Percentiles rank a stretch among this genome's conserved stretches.
phyloP scores from a whole-genome alignment of 53 echinoderm and acorn worm species.

The Luidia sarsii region DNA sequence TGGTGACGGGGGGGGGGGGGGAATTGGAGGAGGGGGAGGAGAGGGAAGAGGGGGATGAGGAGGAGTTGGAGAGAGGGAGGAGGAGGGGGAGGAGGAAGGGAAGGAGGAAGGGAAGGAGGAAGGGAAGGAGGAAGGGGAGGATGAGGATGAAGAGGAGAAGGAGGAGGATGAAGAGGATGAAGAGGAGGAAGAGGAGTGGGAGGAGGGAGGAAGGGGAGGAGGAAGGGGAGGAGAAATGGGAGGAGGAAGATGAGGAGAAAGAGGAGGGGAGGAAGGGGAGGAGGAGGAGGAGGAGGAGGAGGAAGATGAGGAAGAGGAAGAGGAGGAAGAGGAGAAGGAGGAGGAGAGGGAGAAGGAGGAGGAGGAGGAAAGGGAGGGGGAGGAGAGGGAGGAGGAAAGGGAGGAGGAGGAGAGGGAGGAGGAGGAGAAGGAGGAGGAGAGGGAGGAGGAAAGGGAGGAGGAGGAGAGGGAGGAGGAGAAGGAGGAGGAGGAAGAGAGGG shows the following conservation, averaged over 20 bases:
- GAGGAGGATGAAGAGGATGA: neutral
- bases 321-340: neutral
- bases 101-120: neutral
- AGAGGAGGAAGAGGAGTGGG: no score
- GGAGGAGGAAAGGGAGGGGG: neutral
- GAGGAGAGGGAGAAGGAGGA: no score
- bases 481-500: neutral
- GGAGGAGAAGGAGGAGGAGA: neutral
- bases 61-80: neutral
- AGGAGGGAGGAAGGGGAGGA: no score
- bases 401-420: neutral
- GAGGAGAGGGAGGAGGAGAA: neutral
- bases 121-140: neutral
- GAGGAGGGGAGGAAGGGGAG: neutral
- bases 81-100: conserved; percentile 9
- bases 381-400: neutral
- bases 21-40: conserved; percentile 5
- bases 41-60: neutral
- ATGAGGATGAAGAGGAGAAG: neutral
- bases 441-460: neutral
- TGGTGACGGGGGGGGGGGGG: conserved; percentile 7
- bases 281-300: neutral
- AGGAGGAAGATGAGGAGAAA: neutral
- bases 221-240: neutral
- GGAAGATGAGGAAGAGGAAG: neutral